Conservation (phyloP, 2,797 vertebrate genomes). For the Pseudotriccus pelzelni region DNA sequence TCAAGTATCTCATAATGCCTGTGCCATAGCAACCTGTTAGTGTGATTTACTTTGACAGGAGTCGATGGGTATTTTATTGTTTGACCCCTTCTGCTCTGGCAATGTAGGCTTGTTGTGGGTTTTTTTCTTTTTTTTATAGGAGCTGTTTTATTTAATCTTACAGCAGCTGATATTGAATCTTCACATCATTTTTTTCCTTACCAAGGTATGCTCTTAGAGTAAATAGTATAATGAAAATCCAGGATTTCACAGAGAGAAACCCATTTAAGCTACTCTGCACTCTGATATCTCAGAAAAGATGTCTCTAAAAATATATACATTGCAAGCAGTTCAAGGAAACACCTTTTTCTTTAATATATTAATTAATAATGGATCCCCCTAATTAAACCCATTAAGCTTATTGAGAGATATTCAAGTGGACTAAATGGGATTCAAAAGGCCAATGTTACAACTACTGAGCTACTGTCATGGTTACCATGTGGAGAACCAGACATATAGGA, state of each 20-base stretch:
- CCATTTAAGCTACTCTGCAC: not conserved
- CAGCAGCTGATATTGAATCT: constrained; percentile 36
- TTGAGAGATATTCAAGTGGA: not conserved
- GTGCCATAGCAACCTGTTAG: constrained; percentile 56
- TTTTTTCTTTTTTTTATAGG: not conserved
- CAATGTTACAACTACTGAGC: not conserved
- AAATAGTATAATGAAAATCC: constrained; percentile 13
- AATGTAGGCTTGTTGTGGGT: not conserved
- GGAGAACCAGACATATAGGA: not conserved
- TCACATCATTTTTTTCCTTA: constrained; percentile 23
- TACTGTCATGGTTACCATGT: not conserved
- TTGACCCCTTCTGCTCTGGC: constrained; percentile 58
- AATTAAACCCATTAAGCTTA: not conserved
- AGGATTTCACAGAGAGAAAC: not conserved
- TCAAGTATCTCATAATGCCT: constrained; percentile 50
- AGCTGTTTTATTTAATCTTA: constrained; percentile 68
- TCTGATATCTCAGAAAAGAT: not conserved
- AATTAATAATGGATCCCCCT: not conserved
- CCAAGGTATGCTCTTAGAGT: not conserved
- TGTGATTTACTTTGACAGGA: constrained; percentile 66
- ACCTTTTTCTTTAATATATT: not conserved
- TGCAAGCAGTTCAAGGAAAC: not conserved
- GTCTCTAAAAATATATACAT: not conserved
- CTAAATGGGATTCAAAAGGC: not conserved
- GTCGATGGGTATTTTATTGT: constrained; percentile 65